These are phyloP conservation scores for Plagiodera versicolora DNA, from an alignment of 2,888 invertebrate genomes.

Conservation along the genomic window DNA sequence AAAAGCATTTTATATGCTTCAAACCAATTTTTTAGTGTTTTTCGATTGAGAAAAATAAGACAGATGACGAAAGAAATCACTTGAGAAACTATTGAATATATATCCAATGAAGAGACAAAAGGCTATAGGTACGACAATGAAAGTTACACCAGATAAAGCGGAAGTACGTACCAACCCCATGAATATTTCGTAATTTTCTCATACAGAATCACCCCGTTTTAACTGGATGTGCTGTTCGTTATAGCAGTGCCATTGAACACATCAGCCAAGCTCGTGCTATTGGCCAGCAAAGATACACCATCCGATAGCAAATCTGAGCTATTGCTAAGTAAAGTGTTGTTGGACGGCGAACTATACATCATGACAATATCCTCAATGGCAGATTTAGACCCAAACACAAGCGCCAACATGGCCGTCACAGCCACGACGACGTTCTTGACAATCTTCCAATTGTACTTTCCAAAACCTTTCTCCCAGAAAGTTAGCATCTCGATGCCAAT, in stretches of 20 bases:
- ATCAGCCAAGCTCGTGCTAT: neutral
- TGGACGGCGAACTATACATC: slow-evolving; percentile 23
- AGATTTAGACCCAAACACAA: slow-evolving; percentile 77
- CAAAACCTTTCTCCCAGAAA: slow-evolving; percentile 80
- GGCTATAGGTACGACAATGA: no score
- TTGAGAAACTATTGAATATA: no score
- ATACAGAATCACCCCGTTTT: neutral
- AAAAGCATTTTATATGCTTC: no score
- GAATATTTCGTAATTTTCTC: neutral
- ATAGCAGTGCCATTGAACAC: neutral
- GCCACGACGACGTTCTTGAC: slow-evolving; percentile 78
- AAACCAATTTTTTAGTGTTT: no score
- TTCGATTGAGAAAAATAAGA: no score
- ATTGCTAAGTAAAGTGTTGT: neutral
- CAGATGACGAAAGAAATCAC: no score
- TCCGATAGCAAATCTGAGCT: neutral
- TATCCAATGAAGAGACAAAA: no score
- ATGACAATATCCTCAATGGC: slow-evolving; percentile 64
- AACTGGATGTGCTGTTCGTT: neutral
- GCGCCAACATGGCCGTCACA: slow-evolving; percentile 76
- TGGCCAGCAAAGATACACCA: neutral
- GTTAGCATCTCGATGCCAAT: slow-evolving; percentile 83
- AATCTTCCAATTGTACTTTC: slow-evolving; percentile 67
- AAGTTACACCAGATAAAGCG: no score
- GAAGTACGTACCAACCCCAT: no score